phyloP scores from a whole-genome alignment of 2,113 vertebrate species.

The Sitta europaea region DNA sequence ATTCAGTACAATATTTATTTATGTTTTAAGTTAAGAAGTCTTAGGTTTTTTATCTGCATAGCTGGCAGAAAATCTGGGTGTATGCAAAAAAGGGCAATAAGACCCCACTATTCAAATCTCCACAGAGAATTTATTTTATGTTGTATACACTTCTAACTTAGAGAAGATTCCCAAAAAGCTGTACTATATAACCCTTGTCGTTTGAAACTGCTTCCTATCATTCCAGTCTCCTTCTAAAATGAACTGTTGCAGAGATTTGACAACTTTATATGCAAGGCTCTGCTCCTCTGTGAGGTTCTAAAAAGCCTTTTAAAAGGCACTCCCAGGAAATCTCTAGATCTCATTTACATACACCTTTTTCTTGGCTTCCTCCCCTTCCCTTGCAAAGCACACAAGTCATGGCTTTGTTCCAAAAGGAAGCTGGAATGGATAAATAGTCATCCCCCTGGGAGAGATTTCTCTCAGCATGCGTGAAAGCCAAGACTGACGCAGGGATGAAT shows the following conservation, averaged over 20 bases:
- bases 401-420: constrained; percentile 38
- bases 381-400: background rate
- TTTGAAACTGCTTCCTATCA: rapidly evolving
- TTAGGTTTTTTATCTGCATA: background rate
- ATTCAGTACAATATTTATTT: background rate
- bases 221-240: background rate
- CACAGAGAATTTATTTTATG: background rate
- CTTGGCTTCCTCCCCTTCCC: background rate
- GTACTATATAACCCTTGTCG: background rate
- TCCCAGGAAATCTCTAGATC: constrained; percentile 4
- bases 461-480: background rate
- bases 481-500: background rate
- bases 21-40: background rate
- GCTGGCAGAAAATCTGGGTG: background rate
- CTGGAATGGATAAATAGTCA: background rate
- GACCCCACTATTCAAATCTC: background rate
- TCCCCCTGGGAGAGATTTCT: constrained; percentile 2
- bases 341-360: background rate
- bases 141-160: background rate
- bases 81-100: background rate
- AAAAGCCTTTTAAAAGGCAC: background rate
- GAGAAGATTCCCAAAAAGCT: background rate
- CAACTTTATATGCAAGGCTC: background rate
- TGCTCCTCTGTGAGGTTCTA: background rate
- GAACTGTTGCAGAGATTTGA: background rate